These are phyloP conservation scores for Strongylocentrotus purpuratus DNA, from an alignment of 35 echinoderm and acorn worm genomes.

Conservation along the genomic window DNA sequence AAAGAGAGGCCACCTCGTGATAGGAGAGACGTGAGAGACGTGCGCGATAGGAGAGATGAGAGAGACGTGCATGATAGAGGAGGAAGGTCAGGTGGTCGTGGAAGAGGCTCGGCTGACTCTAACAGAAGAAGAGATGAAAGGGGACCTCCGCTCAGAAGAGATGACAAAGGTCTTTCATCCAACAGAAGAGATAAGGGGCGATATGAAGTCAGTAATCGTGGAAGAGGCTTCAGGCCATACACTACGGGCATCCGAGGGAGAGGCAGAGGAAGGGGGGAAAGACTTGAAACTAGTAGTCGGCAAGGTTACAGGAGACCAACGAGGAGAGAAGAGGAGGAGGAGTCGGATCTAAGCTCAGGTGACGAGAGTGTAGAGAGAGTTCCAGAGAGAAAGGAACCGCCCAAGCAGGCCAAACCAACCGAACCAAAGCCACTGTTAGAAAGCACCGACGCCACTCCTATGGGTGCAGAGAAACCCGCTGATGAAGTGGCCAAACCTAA, in stretches of 20 bases:
- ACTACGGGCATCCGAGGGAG: conserved; percentile 48
- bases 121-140: conserved; percentile 56
- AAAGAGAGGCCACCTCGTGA: conserved; percentile 45
- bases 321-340: conserved; percentile 60
- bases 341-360: conserved; percentile 64
- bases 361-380: conserved; percentile 55
- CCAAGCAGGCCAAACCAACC: conserved; percentile 24
- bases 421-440: conserved; percentile 6
- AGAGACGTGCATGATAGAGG: conserved; percentile 35
- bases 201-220: conserved; percentile 42
- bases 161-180: conserved; percentile 38
- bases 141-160: conserved; percentile 48
- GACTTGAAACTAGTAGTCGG: conserved; percentile 47
- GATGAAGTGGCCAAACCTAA: neutral
- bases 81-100: conserved; percentile 15
- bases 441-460: conserved; percentile 35
- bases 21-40: conserved; percentile 28
- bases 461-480: conserved; percentile 31
- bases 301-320: neutral
- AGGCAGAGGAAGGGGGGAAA: conserved; percentile 69
- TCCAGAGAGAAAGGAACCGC: conserved; percentile 44
- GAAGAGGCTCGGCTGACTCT: neutral
- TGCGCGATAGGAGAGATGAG: neutral
- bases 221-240: conserved; percentile 57
- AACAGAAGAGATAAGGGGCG: conserved; percentile 46